Evolutionary conservation across 92 coral and sea anemone genomes (phyloP).

Genomic region (Palythoa grandis): DNA sequence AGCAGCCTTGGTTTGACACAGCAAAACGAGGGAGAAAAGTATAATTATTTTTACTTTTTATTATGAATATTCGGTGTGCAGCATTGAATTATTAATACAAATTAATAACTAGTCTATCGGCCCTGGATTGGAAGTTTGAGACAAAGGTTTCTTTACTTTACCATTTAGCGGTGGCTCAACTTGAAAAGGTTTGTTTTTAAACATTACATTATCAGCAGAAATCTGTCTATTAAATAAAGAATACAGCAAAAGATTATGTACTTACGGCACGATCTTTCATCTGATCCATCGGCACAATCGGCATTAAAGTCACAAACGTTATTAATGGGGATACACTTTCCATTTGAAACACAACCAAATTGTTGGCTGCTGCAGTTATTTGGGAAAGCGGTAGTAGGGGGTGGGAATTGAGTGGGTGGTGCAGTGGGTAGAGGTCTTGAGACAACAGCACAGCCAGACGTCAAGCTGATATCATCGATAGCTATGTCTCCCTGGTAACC

Average conservation of each 20-base stretch:
- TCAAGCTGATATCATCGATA: slow-evolving; percentile 90
- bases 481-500: slow-evolving; percentile 93
- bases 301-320: slow-evolving; percentile 89
- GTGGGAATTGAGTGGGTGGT: slow-evolving; percentile 73
- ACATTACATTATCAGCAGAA: background rate
- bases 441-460: slow-evolving; percentile 63
- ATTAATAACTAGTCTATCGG: no score
- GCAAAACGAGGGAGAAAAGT: no score
- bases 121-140: no score
- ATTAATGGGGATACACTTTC: slow-evolving; percentile 61
- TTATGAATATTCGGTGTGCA: no score
- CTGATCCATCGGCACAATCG: slow-evolving; percentile 92
- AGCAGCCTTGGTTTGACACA: no score
- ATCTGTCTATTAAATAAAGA: background rate
- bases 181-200: no score
- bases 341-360: slow-evolving; percentile 87
- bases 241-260: background rate
- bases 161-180: no score
- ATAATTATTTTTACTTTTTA: no score
- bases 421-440: slow-evolving; percentile 72
- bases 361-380: slow-evolving; percentile 78
- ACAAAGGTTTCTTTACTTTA: no score
- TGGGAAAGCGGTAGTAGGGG: slow-evolving; percentile 81
- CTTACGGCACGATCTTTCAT: slow-evolving; percentile 97
- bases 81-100: no score